These are phyloP conservation scores for Melanaphis sacchari DNA, from an alignment of 1,140 invertebrate species.

Conservation along the genomic window DNA sequence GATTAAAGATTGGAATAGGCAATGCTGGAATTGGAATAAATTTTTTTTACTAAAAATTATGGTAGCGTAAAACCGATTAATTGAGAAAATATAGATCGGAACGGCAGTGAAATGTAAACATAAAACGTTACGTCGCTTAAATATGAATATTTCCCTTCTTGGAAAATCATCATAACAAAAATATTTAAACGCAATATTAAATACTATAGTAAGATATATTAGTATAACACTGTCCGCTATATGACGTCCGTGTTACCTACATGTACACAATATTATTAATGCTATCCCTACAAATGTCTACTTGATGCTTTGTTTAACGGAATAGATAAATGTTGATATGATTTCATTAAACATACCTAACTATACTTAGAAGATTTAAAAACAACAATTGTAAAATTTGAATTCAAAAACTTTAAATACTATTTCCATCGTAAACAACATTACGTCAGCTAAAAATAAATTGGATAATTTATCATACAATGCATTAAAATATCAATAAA, in stretches of 20 bases:
- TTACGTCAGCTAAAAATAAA: not conserved
- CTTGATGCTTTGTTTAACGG: not conserved
- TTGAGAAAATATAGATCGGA: not conserved
- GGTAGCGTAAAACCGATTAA: not conserved
- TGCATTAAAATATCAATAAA: no score
- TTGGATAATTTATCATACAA: not conserved
- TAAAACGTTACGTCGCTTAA: not conserved
- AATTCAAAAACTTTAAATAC: not conserved
- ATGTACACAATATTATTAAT: not conserved
- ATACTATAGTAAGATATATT: no score
- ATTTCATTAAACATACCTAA: not conserved
- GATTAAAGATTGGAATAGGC: not conserved
- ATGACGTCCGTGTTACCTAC: not conserved
- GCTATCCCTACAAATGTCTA: not conserved
- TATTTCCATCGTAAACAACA: not conserved
- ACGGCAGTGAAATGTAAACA: not conserved
- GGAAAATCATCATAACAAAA: not conserved
- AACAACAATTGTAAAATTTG: not conserved
- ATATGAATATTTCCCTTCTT: not conserved
- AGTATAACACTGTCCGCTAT: not conserved
- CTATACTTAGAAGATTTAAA: not conserved
- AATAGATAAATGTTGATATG: not conserved
- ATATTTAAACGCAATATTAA: not conserved
- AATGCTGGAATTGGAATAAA: not conserved
- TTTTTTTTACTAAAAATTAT: not conserved